These are phyloP conservation scores for Diachrysia chrysitis DNA, from an alignment of 2,888 invertebrate species.

Conservation along the genomic window DNA sequence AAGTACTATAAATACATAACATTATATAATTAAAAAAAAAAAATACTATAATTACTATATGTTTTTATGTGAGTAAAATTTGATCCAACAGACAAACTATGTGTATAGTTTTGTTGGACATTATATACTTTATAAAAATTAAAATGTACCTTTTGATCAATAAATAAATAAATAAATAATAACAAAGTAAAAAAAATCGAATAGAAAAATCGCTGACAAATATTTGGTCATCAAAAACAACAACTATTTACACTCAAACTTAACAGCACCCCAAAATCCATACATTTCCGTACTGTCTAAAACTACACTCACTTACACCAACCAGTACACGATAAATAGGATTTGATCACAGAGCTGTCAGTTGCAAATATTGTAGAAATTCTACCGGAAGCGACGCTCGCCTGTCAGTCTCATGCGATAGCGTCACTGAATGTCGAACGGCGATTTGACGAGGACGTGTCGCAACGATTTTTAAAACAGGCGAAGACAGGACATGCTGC, in stretches of 20 bases:
- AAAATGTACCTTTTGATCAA: too few relatives aligned
- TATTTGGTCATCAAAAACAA: not conserved
- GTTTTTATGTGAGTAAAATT: too few relatives aligned
- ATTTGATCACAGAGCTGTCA: slow-evolving; percentile 58
- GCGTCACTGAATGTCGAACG: slow-evolving; percentile 55
- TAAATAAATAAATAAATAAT: too few relatives aligned
- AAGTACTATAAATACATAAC: too few relatives aligned
- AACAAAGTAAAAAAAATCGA: too few relatives aligned
- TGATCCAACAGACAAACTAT: too few relatives aligned
- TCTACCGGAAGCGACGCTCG: slow-evolving; percentile 56
- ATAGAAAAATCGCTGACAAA: too few relatives aligned
- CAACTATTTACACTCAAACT: too few relatives aligned
- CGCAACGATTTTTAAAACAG: slow-evolving; percentile 50
- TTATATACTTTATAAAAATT: too few relatives aligned
- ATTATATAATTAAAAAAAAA: too few relatives aligned
- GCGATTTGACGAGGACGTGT: slow-evolving; percentile 51
- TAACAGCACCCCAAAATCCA: not conserved
- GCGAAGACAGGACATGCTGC: slow-evolving; percentile 5
- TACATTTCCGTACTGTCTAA: not conserved
- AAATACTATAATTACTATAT: too few relatives aligned
- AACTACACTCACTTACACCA: slow-evolving; percentile 6
- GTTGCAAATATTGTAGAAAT: slow-evolving; percentile 61
- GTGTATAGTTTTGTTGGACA: too few relatives aligned
- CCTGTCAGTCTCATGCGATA: slow-evolving; percentile 57
- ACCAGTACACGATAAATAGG: slow-evolving; percentile 41